Conservation (phyloP, 2,888 invertebrate genomes). For the Bruchidius siliquastri region DNA sequence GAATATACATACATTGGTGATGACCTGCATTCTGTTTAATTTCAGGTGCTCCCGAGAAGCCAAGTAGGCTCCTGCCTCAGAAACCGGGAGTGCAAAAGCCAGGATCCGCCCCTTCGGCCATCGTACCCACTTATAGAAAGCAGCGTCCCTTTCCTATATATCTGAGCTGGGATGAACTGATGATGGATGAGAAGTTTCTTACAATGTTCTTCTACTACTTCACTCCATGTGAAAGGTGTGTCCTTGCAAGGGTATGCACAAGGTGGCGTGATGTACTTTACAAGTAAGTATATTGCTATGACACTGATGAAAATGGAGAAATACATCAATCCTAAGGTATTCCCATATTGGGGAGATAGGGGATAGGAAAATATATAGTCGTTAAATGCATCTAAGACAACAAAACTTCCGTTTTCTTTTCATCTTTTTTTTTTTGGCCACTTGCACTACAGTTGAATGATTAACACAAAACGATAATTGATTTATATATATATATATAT, state of each 20-base stretch:
- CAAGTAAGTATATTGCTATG: constrained; percentile 14
- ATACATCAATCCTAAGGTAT: too few species aligned
- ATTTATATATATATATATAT: too few species aligned
- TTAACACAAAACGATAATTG: too few species aligned
- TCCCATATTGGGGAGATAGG: too few species aligned
- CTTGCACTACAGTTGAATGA: too few species aligned
- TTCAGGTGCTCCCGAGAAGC: constrained; percentile 48
- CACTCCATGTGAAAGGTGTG: constrained; percentile 63
- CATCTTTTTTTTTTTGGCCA: too few species aligned
- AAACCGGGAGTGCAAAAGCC: constrained; percentile 14
- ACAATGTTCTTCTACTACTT: constrained; percentile 81
- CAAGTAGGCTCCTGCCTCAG: constrained; percentile 45
- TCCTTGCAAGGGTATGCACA: constrained; percentile 78
- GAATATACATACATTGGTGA: too few species aligned
- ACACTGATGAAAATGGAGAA: too few species aligned
- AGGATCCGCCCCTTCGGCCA: constrained; percentile 25
- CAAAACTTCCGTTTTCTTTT: too few species aligned
- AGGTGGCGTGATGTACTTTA: constrained; percentile 88
- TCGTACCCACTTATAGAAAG: constrained; percentile 26
- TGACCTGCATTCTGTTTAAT: neutral
- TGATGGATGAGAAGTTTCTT: constrained; percentile 81
- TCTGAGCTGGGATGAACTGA: constrained; percentile 67
- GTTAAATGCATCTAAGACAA: too few species aligned
- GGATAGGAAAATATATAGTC: too few species aligned
- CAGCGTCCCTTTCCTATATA: constrained; percentile 49